A percentile compares a stretch with the other conserved stretches of the same genome.
These are phyloP conservation scores for Ceratoteleas bidentatus DNA, from an alignment of 1,140 invertebrate species.

Conservation along the genomic window DNA sequence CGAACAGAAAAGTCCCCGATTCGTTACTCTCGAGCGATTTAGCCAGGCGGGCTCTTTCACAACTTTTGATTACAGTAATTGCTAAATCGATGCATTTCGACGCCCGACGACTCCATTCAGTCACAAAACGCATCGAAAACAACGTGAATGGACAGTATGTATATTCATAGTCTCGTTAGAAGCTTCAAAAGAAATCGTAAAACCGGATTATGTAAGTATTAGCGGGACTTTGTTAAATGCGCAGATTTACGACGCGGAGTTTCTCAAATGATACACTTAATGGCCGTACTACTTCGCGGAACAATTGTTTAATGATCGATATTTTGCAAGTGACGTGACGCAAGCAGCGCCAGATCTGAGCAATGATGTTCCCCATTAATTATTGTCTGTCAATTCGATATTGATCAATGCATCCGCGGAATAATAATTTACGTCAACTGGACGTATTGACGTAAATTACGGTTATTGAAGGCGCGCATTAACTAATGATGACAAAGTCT, in stretches of 20 bases:
- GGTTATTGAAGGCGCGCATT: background rate
- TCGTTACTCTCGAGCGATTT: constrained; percentile 34
- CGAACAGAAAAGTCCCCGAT: constrained; percentile 15
- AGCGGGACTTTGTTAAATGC: too few relatives aligned
- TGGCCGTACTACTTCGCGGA: too few relatives aligned
- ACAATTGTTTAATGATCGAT: too few relatives aligned
- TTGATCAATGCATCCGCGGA: background rate
- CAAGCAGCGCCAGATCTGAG: too few relatives aligned
- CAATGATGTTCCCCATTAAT: constrained; percentile 10
- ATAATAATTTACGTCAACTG: constrained; percentile 12
- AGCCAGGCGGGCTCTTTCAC: constrained; percentile 23
- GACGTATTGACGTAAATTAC: constrained; percentile 17
- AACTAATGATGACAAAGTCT: constrained; percentile 14
- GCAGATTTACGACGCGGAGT: too few relatives aligned
- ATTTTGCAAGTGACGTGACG: too few relatives aligned
- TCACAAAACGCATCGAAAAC: background rate
- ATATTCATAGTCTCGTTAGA: background rate
- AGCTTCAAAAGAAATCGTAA: background rate
- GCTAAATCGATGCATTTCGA: constrained; percentile 33
- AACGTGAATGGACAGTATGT: background rate
- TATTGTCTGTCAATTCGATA: constrained; percentile 8
- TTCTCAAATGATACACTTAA: too few relatives aligned
- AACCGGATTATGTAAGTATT: too few relatives aligned
- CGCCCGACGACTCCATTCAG: background rate
- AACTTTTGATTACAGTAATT: constrained; percentile 51